Conservation (phyloP, 1,140 invertebrate species). For the Atta cephalotes region DNA sequence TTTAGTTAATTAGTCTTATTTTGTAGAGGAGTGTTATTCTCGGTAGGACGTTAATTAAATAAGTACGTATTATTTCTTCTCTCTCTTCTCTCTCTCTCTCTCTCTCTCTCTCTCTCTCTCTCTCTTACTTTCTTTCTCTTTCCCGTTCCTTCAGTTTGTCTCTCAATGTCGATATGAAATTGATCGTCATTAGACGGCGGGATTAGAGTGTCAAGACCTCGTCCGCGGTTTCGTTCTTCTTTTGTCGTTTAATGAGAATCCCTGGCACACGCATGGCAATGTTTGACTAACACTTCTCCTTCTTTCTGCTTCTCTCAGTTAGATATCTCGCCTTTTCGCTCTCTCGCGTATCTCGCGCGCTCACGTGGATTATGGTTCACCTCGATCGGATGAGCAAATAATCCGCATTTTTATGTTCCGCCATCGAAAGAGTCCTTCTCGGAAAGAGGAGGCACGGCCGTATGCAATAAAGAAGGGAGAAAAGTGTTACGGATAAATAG, state of each 20-base stretch:
- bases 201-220: neutral
- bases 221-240: constrained; percentile 31
- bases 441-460: constrained; percentile 58
- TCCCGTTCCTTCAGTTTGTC: constrained; percentile 9
- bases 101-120: constrained; percentile 1
- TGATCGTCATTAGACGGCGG: constrained; percentile 65
- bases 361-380: constrained; percentile 71
- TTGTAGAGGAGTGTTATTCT: too few species aligned
- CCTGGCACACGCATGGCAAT: constrained; percentile 61
- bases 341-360: constrained; percentile 51
- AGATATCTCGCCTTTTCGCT: constrained; percentile 11
- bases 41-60: too few species aligned
- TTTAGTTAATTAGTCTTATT: too few species aligned
- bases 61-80: too few species aligned
- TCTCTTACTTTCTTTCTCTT: neutral
- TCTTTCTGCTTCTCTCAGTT: constrained; percentile 31
- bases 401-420: constrained; percentile 73
- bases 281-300: constrained; percentile 78
- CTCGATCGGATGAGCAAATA: constrained; percentile 70
- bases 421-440: constrained; percentile 64
- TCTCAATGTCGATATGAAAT: constrained; percentile 58
- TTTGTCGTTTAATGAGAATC: constrained; percentile 70
- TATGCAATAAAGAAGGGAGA: constrained; percentile 67
- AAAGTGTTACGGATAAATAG: constrained; percentile 72
- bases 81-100: too few species aligned